phyloP scores from a whole-genome alignment of 2,113 vertebrate species.

The Antennarius striatus region DNA sequence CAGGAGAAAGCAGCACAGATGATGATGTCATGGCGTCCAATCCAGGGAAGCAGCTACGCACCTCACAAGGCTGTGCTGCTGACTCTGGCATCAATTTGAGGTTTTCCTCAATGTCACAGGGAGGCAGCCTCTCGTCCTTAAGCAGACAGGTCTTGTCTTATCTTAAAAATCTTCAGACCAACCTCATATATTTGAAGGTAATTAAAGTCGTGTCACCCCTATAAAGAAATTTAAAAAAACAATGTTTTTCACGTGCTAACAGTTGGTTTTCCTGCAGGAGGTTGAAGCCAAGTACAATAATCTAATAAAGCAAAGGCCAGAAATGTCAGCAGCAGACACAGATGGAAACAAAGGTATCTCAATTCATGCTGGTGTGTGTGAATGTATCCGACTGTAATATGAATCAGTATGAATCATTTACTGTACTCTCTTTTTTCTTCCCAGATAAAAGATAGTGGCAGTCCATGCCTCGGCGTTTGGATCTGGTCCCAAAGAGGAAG shows the following conservation, averaged over 20 bases:
- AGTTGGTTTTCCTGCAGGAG: slow-evolving; percentile 77
- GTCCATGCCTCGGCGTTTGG: slow-evolving; percentile 31
- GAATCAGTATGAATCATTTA: neutral
- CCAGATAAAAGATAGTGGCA: slow-evolving; percentile 80
- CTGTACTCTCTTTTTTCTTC: neutral
- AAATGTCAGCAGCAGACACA: slow-evolving; percentile 80
- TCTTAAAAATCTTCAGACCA: slow-evolving; percentile 87
- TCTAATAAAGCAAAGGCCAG: slow-evolving; percentile 86
- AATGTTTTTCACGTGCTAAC: slow-evolving; percentile 1
- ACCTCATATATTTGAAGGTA: slow-evolving; percentile 85
- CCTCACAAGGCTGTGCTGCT: slow-evolving; percentile 73
- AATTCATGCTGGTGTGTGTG: neutral
- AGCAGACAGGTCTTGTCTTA: slow-evolving; percentile 88
- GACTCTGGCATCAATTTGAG: slow-evolving; percentile 78
- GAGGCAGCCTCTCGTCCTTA: slow-evolving; percentile 75
- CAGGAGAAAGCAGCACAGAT: slow-evolving; percentile 92
- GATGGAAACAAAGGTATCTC: slow-evolving; percentile 87
- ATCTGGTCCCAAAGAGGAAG: slow-evolving; percentile 63
- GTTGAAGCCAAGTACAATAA: slow-evolving; percentile 89
- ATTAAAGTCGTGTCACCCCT: neutral
- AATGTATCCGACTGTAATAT: neutral
- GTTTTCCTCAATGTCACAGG: slow-evolving; percentile 74
- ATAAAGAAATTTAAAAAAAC: neutral
- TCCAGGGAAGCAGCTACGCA: slow-evolving; percentile 74
- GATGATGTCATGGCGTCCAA: slow-evolving; percentile 80